phyloP scores from a whole-genome alignment of 2,888 invertebrate species.

The Andrena fulva region DNA sequence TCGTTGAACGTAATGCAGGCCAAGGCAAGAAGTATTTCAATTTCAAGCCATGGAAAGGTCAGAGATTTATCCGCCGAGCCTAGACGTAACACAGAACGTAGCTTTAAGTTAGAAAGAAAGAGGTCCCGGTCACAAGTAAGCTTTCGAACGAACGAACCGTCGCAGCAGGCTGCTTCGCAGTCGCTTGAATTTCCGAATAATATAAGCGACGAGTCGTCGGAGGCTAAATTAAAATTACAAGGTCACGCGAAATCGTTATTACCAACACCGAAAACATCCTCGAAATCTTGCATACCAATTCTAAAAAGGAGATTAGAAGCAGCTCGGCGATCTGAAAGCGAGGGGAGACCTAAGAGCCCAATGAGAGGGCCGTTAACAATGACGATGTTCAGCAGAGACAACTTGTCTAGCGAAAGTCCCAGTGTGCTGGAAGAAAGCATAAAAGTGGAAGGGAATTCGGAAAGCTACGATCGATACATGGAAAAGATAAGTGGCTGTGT shows the following conservation, averaged over 20 bases:
- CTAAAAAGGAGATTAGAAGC: slow-evolving; percentile 71
- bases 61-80: slow-evolving; percentile 31
- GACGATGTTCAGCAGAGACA: slow-evolving; percentile 55
- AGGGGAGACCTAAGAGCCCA: slow-evolving; percentile 68
- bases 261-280: slow-evolving; percentile 48
- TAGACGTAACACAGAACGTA: neutral
- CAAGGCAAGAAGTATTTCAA: slow-evolving; percentile 40
- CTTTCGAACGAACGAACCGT: slow-evolving; percentile 55
- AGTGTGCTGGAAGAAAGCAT: slow-evolving; percentile 28
- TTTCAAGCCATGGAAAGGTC: neutral
- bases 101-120: slow-evolving; percentile 43
- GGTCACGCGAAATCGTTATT: slow-evolving; percentile 16
- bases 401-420: slow-evolving; percentile 2
- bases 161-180: slow-evolving; percentile 5
- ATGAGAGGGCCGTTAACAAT: slow-evolving; percentile 70
- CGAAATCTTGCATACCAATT: slow-evolving; percentile 78
- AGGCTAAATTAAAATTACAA: slow-evolving; percentile 22
- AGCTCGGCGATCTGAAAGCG: slow-evolving; percentile 48
- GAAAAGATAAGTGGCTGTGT: neutral
- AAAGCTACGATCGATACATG: neutral
- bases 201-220: neutral
- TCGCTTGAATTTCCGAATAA: neutral
- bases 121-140: slow-evolving; percentile 71
- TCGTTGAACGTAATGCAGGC: neutral
- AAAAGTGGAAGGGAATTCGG: slow-evolving; percentile 41